phyloP scores from a whole-genome alignment of 2,113 vertebrate genomes.

The Melierax canorus region DNA sequence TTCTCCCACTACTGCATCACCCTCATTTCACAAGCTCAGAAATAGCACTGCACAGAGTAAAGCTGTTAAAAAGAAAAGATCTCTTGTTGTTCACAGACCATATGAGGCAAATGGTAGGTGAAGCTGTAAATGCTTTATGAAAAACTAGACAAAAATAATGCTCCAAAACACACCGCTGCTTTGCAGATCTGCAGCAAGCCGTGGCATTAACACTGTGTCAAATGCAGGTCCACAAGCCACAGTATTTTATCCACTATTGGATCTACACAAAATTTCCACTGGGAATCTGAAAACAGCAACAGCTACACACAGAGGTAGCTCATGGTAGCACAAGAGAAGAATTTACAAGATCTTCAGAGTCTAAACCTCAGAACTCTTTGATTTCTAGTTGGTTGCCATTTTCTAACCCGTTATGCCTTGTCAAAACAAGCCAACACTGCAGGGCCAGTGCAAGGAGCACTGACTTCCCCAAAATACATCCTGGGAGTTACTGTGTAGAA shows the following conservation, averaged over 20 bases:
- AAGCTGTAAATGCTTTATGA: not conserved
- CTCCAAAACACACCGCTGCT: not conserved
- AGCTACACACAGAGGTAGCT: not conserved
- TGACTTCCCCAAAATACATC: not conserved
- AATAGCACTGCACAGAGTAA: not conserved
- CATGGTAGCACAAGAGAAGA: not conserved
- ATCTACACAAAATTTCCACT: not conserved
- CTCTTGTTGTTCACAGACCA: not conserved
- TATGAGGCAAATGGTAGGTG: not conserved
- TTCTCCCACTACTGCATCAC: not conserved
- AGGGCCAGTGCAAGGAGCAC: not conserved
- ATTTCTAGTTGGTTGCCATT: not conserved
- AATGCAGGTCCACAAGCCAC: not conserved
- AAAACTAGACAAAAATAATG: not conserved
- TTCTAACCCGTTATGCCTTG: not conserved
- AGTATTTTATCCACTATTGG: not conserved
- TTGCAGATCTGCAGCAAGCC: not conserved
- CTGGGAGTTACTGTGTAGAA: not conserved
- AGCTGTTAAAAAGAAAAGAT: not conserved
- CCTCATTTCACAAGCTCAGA: not conserved
- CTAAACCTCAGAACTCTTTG: not conserved
- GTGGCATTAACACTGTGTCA: rapidly evolving
- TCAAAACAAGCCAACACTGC: not conserved
- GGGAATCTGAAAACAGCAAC: not conserved
- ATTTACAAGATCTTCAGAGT: not conserved